Evolutionary conservation across 2,113 vertebrate genomes (phyloP).

Genomic region (Chloropsis hardwickii): DNA sequence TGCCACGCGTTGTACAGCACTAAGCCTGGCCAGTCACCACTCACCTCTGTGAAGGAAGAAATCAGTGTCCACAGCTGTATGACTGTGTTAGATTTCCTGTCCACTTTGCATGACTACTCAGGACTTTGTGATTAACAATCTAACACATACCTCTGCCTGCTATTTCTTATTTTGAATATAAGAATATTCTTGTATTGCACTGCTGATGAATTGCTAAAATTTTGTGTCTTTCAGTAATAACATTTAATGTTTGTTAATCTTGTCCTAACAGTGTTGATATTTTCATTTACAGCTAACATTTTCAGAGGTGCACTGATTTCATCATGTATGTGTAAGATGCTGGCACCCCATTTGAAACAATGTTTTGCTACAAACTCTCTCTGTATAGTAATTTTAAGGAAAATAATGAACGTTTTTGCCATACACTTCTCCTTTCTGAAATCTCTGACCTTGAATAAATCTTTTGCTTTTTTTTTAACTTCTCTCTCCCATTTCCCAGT

Average conservation of each 20-base stretch:
- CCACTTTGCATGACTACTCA: not conserved
- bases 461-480: rapidly evolving
- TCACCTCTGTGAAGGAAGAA: not conserved
- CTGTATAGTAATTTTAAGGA: not conserved
- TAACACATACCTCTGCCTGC: rapidly evolving
- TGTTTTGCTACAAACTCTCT: not conserved
- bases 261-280: not conserved
- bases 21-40: not conserved
- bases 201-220: not conserved
- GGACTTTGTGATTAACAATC: not conserved
- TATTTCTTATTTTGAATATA: not conserved
- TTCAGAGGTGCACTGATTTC: not conserved
- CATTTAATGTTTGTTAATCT: not conserved
- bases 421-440: not conserved
- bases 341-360: not conserved
- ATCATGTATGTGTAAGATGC: not conserved
- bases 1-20: not conserved
- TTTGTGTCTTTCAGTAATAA: not conserved
- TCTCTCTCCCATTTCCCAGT: not conserved
- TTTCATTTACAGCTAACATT: not conserved
- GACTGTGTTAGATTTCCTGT: not conserved
- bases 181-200: not conserved
- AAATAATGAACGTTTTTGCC: not conserved
- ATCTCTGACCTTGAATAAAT: not conserved
- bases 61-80: not conserved